A percentile compares a stretch with the other conserved stretches of the same genome.
phyloP scores from a whole-genome alignment of 1,140 invertebrate genomes.

The Lepidurus apus region DNA sequence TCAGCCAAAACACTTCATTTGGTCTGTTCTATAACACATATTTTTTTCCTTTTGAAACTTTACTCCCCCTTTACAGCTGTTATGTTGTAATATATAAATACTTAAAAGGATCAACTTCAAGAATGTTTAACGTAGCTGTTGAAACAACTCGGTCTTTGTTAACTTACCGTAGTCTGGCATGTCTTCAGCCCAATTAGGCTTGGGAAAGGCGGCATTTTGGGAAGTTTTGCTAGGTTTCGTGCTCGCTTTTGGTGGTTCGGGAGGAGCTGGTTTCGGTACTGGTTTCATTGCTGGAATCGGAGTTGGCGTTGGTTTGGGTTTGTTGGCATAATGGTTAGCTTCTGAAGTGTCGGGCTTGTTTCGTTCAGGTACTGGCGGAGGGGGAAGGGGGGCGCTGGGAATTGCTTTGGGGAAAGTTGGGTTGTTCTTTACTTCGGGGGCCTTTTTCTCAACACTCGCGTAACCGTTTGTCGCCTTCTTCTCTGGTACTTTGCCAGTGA shows the following conservation, averaged over 20 bases:
- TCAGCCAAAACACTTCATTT: too few species aligned
- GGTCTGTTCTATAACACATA: too few species aligned
- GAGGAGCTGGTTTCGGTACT: not conserved
- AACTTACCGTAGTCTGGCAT: conserved; percentile 21
- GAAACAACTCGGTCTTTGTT: not conserved
- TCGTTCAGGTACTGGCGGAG: not conserved
- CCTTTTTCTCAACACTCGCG: not conserved
- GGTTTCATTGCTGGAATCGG: not conserved
- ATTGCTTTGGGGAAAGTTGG: not conserved
- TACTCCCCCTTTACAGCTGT: too few species aligned
- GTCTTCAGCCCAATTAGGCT: conserved; percentile 12
- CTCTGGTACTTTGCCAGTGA: not conserved
- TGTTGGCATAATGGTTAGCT: not conserved
- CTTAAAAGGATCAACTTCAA: too few species aligned
- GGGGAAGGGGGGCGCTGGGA: not conserved
- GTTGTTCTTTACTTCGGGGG: not conserved
- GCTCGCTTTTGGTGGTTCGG: not conserved
- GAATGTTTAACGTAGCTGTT: too few species aligned
- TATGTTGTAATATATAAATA: too few species aligned
- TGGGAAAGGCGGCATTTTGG: conserved; percentile 23
- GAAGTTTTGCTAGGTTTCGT: conserved; percentile 17
- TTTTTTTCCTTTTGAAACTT: too few species aligned
- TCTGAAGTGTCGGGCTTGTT: not conserved
- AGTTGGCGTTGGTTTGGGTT: not conserved
- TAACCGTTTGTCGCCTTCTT: not conserved